Evolutionary conservation across 2,797 vertebrate genomes (phyloP).

Genomic region (Cyclura pinguis): DNA sequence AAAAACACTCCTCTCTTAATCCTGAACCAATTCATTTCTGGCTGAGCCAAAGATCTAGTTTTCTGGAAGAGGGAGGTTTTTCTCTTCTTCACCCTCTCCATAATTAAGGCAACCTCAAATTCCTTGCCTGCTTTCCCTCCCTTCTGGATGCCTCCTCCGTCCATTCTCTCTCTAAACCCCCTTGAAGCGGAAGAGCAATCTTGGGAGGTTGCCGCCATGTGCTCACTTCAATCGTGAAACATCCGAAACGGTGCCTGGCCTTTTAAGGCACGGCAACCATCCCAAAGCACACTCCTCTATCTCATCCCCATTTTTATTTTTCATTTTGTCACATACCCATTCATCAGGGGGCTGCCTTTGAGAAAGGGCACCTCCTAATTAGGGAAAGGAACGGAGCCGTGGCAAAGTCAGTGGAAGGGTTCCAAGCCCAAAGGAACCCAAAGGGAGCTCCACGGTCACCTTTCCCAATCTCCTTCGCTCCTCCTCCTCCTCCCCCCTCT

Average conservation of each 20-base stretch:
- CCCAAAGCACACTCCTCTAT: constrained; percentile 1
- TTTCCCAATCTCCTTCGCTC: neutral
- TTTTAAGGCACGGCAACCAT: constrained; percentile 49
- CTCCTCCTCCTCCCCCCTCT: too few relatives aligned
- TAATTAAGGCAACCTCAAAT: neutral
- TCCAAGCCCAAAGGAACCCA: constrained; percentile 45
- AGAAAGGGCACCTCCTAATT: constrained; percentile 73
- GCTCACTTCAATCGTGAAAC: neutral
- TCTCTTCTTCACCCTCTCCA: too few relatives aligned
- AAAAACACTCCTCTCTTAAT: too few relatives aligned
- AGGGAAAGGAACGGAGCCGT: constrained; percentile 59
- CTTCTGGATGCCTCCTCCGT: neutral
- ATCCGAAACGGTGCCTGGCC: constrained; percentile 49
- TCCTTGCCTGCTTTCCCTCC: neutral
- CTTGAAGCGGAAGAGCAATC: too few relatives aligned
- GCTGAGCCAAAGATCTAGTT: neutral
- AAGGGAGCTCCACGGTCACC: neutral
- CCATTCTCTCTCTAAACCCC: too few relatives aligned
- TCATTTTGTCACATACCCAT: constrained; percentile 4
- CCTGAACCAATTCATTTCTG: neutral
- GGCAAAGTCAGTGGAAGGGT: constrained; percentile 2
- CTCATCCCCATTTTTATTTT: neutral
- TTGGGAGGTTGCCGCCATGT: neutral
- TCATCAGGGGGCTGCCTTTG: constrained; percentile 54
- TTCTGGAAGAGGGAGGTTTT: neutral